phyloP scores from a whole-genome alignment of 2,113 vertebrate species.

The Trachemys scripta region DNA sequence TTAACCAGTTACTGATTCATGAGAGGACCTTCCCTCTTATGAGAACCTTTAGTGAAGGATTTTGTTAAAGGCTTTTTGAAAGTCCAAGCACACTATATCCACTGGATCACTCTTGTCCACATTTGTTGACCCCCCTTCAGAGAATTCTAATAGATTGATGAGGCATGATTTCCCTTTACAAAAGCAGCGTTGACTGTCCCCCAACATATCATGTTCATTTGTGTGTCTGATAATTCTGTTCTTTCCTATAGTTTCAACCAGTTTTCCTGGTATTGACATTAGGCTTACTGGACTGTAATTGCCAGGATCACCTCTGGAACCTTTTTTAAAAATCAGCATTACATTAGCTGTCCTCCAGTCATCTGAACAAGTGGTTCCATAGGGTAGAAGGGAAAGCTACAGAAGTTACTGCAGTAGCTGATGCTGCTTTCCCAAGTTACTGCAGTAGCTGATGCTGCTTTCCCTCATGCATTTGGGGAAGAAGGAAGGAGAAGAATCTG shows the following conservation, averaged over 20 bases:
- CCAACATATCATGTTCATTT: not conserved
- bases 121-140: not conserved
- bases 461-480: not conserved
- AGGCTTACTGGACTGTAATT: not conserved
- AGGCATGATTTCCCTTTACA: not conserved
- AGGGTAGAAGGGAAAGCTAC: rapidly evolving
- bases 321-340: not conserved
- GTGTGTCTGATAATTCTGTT: not conserved
- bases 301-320: not conserved
- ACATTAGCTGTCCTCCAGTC: not conserved
- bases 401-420: not conserved
- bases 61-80: not conserved
- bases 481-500: not conserved
- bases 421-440: not conserved
- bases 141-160: not conserved
- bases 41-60: not conserved
- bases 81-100: not conserved
- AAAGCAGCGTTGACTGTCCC: not conserved
- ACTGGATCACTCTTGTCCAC: not conserved
- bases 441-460: not conserved
- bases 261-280: not conserved
- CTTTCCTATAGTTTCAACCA: not conserved
- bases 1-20: not conserved
- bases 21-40: not conserved
- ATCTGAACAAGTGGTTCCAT: rapidly evolving